Base-by-base conservation (phyloP, 1,140 invertebrate genomes). In the Sinella curviseta region DNA sequence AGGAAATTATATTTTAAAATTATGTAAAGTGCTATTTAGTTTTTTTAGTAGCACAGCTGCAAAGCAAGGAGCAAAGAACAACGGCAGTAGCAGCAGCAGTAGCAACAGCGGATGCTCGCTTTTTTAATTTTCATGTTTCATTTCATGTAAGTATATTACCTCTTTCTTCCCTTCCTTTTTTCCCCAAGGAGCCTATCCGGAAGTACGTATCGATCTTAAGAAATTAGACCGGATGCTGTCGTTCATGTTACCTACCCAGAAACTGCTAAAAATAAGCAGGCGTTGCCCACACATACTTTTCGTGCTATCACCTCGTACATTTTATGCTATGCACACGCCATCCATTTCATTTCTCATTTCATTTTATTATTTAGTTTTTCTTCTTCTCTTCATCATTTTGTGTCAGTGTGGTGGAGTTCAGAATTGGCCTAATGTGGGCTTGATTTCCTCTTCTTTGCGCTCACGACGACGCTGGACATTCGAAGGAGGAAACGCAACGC, bases 121-220 rank as follows among this genome's bases (percentile, higher is more conserved):
- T 26, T n/a, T n/a, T 60, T 60, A 14, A 14, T n/a, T n/a, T n/a
- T n/a, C n/a, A n/a, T n/a, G n/a, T n/a, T n/a, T n/a, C n/a, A n/a
- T n/a, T n/a, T n/a, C n/a, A n/a, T 60, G 24, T 60, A 17, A 4
- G 8, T n/a, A 60, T 70, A 30, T 3, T 70, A 70, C 4, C 24
- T 70, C 24, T 33, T 70, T 30, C n/a, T 70, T 30, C 30, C 24
- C 31, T 70, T 30, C 1, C 24, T 70, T 33, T 30, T 70, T 70
- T 70, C 65, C 65, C 24, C 12, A 70, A 70, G 65, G 8, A 33
- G 39, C 65, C 65, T 70, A 70, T 70, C 65, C 65, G 65, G 65
- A 70, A 70, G 65, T 70, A 70, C n/a, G 65, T 70, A 70, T 70
- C 65, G 65, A 70, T 70, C 65, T 70, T 33, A 70, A 70, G 65